A percentile compares a stretch with the other conserved stretches of the same genome.
These are phyloP conservation scores for Sorex fumeus DNA, from an alignment of 2,113 vertebrate species.

Conservation along the genomic window DNA sequence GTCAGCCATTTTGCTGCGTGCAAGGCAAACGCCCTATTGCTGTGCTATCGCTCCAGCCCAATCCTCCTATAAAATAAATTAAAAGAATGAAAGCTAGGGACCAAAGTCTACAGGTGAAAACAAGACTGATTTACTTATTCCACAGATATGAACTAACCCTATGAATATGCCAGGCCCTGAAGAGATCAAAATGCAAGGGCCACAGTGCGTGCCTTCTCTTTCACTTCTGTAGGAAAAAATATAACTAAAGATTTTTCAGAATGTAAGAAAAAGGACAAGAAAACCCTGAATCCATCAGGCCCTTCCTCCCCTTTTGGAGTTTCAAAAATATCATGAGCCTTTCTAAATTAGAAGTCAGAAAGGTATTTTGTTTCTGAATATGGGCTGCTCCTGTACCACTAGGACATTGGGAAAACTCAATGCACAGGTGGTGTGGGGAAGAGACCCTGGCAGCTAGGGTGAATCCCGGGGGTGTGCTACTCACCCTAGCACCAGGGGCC, in stretches of 20 bases:
- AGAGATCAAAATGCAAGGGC: not conserved
- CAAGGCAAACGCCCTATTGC: no score
- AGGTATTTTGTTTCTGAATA: not conserved
- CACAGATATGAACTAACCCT: not conserved
- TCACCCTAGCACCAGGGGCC: not conserved
- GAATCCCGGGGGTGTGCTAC: no score
- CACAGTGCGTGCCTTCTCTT: not conserved
- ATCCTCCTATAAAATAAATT: no score
- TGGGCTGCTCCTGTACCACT: slow-evolving; percentile 56
- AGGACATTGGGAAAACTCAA: not conserved
- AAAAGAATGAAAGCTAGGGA: slow-evolving; percentile 12
- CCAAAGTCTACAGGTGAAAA: not conserved
- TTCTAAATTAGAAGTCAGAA: slow-evolving; percentile 42
- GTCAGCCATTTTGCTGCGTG: no score
- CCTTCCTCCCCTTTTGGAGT: not conserved
- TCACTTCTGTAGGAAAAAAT: no score
- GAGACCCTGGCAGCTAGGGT: no score
- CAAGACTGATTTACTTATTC: not conserved
- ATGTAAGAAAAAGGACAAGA: not conserved
- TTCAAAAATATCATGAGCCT: slow-evolving; percentile 19
- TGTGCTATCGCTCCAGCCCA: no score
- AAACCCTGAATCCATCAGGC: not conserved
- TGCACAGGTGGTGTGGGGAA: not conserved
- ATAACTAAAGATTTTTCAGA: not conserved
- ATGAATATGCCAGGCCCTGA: not conserved